These are phyloP conservation scores for Boleophthalmus pectinirostris DNA, from an alignment of 2,113 vertebrate genomes.

Conservation along the genomic window DNA sequence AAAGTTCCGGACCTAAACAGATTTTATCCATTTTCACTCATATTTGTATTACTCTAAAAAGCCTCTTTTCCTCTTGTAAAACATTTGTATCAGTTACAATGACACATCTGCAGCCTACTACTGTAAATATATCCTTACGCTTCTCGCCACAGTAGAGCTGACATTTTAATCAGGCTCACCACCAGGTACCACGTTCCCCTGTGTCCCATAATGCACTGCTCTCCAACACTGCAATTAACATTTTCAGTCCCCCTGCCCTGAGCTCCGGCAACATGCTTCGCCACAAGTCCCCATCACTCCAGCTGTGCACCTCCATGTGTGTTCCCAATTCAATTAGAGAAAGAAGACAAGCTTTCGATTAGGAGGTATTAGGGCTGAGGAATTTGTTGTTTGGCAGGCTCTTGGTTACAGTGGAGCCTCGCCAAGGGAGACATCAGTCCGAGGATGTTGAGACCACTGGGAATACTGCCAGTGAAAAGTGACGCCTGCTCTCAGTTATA, in stretches of 20 bases:
- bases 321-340: slow-evolving; percentile 57
- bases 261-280: slow-evolving; percentile 28
- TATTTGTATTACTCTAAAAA: neutral
- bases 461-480: slow-evolving; percentile 35
- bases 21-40: neutral
- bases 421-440: slow-evolving; percentile 38
- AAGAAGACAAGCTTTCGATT: slow-evolving; percentile 54
- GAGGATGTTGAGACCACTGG: slow-evolving; percentile 49
- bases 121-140: neutral
- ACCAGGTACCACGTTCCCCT: slow-evolving; percentile 30
- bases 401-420: slow-evolving; percentile 52
- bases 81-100: neutral
- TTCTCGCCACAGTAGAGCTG: slow-evolving; percentile 4
- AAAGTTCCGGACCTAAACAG: neutral
- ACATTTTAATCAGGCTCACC: slow-evolving; percentile 45
- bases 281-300: slow-evolving; percentile 39
- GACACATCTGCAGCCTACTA: neutral
- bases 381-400: slow-evolving; percentile 48
- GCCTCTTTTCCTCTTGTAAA: neutral
- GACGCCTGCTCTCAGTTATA: slow-evolving; percentile 32
- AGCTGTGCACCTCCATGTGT: slow-evolving; percentile 20
- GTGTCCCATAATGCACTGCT: slow-evolving; percentile 44
- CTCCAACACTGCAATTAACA: slow-evolving; percentile 39
- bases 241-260: slow-evolving; percentile 31
- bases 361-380: slow-evolving; percentile 44